Evolutionary conservation across 2,888 invertebrate genomes (phyloP), one percentile per base, ranked within the genome.

Genomic region (Calliphora vomitoria): DNA sequence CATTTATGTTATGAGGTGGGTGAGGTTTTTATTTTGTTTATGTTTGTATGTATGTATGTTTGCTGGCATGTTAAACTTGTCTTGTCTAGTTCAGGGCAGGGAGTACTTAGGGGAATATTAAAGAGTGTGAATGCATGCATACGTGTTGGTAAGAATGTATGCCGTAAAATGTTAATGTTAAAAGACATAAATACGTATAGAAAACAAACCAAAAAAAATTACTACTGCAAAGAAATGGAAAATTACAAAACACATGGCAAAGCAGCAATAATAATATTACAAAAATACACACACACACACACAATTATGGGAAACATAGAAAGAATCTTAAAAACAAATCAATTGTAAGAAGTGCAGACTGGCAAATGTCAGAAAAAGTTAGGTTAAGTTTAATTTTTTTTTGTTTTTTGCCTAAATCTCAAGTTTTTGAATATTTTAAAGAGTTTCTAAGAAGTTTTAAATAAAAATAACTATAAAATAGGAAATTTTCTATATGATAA

Each of bases 1-100:
- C 74, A 74, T 58, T 74, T 58, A 74, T 74, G 74, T 74, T 58
- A 60, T 60, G 44, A 44, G 74, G 58, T 60, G 74, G 58, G 74
- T 60, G 58, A 74, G 74, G 74, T 44, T 60, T 53, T 69, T 31
- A 8, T 58, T 72, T 58, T 44, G 20, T 38, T n/a, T 31, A 31
- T 35, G 35, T 35, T 35, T 35, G 35, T 35, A 5, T 4, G 35
- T 6, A 0, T 35, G 35, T 35, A 5, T 4, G 35, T 35, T 35
- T 35, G 35, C 35, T 6, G 35, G 35, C 35, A 69, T 69, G 50
- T 53, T 71, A 71, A 53, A 35, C 13, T 53, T 11, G 18, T 66
- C 18, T n/a, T 20, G 35, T 35, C 6, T 13, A 44, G 44, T 44
- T 11, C 13, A 10, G 1, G 13, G 44, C 3, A 13, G 44, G 44